A percentile compares a stretch with the other conserved stretches of the same genome.
These are phyloP conservation scores for Cydia strobilella DNA, from an alignment of 1,140 invertebrate genomes.

Conservation along the genomic window DNA sequence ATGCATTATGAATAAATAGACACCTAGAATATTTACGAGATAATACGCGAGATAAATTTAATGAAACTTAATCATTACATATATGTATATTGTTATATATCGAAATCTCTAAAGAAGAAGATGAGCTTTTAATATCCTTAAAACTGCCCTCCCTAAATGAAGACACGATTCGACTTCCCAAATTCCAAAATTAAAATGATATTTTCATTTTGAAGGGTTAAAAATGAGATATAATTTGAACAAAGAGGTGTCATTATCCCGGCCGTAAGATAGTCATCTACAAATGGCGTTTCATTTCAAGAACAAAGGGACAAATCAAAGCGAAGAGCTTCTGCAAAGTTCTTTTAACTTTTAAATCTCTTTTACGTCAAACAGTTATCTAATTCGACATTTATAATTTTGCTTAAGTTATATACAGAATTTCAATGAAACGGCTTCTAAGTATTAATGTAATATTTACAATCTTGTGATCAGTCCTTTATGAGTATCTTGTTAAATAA, in stretches of 20 bases:
- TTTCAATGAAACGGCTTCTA: neutral
- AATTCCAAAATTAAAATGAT: slow-evolving; percentile 19
- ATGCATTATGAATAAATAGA: too few relatives aligned
- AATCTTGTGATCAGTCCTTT: neutral
- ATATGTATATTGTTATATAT: neutral
- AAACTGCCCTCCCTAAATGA: slow-evolving; percentile 1
- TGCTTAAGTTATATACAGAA: neutral
- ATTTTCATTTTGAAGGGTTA: slow-evolving; percentile 39
- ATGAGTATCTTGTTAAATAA: neutral
- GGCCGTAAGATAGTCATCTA: slow-evolving; percentile 52
- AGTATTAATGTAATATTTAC: neutral
- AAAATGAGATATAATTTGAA: slow-evolving; percentile 44
- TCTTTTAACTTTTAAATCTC: slow-evolving; percentile 53
- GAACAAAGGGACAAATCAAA: slow-evolving; percentile 62
- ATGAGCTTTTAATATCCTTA: neutral
- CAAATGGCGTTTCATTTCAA: slow-evolving; percentile 53
- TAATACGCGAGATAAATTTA: neutral
- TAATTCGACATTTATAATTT: slow-evolving; percentile 43
- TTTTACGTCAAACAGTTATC: slow-evolving; percentile 44
- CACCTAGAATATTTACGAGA: neutral
- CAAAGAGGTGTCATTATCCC: slow-evolving; percentile 40
- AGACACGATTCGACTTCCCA: slow-evolving; percentile 19
- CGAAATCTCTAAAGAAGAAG: neutral
- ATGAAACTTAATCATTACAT: neutral
- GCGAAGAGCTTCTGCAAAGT: slow-evolving; percentile 50